Evolutionary conservation across 2,113 vertebrate species (phyloP), one percentile per base, ranked within the genome.

Genomic region (Antennarius striatus): DNA sequence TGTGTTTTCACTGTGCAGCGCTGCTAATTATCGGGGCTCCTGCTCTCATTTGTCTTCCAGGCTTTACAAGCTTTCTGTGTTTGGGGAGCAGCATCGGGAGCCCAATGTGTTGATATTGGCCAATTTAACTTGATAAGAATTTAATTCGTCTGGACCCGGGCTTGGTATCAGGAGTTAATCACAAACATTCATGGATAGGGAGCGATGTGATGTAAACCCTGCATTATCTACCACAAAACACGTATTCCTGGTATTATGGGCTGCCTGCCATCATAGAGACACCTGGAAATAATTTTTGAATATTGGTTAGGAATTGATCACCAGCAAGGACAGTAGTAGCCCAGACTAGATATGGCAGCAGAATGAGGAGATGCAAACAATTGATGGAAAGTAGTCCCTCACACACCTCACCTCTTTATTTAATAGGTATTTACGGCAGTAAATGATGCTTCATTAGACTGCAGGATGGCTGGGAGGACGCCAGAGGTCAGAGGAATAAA

Each of bases 91-190:
- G n/a, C 17, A 46, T 12, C 12, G 48, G 32, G 56, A 56, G 47
- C 42, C 51, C 48, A 62, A 70, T 72, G 52, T 63, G 70, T 59
- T 74, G 48, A 63, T 66, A 71, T 77, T 53, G 43, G 17, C 32
- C 13, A 6, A 59, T 67, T 45, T 71, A 71, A 63, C 48, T 71
- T 50, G 29, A 71, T 58, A 63, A 71, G 43, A 56, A 46, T 9
- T 10, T 63, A 63, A 80, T 63, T 46, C 39, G 46, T 63, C 55
- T 67, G 58, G 48, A 66, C 36, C 40, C 1, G 1, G 14, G 2
- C 17, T 51, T 57, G 13, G 30, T 51, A 61, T 64, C 3, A 11
- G n/a, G 28, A 60, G 28, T 47, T 71, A 51, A 55, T 51, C 15
- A 43, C 15, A 51, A 68, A 43, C 10, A 45, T 53, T 70, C 16